A percentile compares a stretch with the other conserved stretches of the same genome.
phyloP scores from a whole-genome alignment of 2,888 invertebrate genomes.

The Caenorhabditis angaria region DNA sequence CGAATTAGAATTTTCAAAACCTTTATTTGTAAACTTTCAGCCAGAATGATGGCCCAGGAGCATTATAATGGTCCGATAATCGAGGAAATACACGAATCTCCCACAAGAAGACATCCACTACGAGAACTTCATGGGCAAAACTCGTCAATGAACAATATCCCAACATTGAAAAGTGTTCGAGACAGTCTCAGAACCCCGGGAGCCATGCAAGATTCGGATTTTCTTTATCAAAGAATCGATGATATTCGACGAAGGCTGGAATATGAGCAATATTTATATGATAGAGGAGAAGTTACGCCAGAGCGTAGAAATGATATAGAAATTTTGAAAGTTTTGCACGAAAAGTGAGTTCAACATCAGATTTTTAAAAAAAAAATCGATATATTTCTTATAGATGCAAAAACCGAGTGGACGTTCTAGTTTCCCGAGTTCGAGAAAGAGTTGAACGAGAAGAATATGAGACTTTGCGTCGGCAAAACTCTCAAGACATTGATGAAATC shows the following conservation, averaged over 20 bases:
- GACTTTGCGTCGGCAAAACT: background rate
- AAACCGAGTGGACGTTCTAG: background rate
- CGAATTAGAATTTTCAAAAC: no score
- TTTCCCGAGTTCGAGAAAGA: background rate
- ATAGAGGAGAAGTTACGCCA: background rate
- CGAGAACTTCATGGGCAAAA: background rate
- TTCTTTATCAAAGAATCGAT: background rate
- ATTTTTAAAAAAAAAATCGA: background rate
- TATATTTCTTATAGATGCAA: background rate
- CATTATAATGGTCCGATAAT: background rate
- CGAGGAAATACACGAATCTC: background rate
- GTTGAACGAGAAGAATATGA: background rate
- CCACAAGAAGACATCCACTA: background rate
- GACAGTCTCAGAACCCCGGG: background rate
- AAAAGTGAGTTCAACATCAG: background rate
- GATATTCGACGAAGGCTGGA: background rate
- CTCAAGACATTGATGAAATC: background rate
- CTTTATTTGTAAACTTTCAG: no score
- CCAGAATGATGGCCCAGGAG: background rate
- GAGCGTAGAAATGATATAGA: background rate
- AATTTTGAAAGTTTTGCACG: background rate
- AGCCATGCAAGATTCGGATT: background rate
- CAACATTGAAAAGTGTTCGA: background rate
- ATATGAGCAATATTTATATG: background rate
- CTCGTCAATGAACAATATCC: background rate